Percentiles rank a stretch among this genome's conserved stretches.
These are phyloP conservation scores for Onychostoma macrolepis DNA, from an alignment of 2,113 vertebrate genomes.

Conservation along the genomic window DNA sequence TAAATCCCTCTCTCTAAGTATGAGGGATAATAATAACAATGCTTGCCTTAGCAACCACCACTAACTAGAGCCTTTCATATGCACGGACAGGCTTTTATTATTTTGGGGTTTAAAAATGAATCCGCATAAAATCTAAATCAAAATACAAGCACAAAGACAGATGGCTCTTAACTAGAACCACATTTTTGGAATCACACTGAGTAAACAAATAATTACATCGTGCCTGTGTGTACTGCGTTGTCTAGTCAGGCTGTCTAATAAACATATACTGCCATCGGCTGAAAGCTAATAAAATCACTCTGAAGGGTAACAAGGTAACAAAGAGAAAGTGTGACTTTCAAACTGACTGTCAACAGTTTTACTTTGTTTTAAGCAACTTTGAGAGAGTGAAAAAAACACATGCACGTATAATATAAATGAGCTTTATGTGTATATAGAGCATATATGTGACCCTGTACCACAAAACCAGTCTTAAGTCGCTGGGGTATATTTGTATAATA, in stretches of 20 bases:
- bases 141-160: constrained; percentile 9
- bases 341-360: not conserved
- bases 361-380: not conserved
- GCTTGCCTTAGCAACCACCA: not conserved
- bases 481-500: no score
- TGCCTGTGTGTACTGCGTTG: not conserved
- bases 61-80: not conserved
- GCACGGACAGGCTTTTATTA: not conserved
- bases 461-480: no score
- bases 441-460: no score
- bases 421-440: no score
- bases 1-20: not conserved
- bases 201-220: not conserved
- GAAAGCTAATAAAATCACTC: constrained; percentile 20
- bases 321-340: constrained; percentile 16
- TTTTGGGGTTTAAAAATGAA: not conserved
- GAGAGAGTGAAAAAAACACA: no score
- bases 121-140: constrained; percentile 25
- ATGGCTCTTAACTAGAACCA: not conserved
- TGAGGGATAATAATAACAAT: not conserved
- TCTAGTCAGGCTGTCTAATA: not conserved
- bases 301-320: not conserved
- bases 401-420: no score
- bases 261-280: not conserved
- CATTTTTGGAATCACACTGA: not conserved